A percentile compares a stretch with the other conserved stretches of the same genome.
phyloP scores from a whole-genome alignment of 1,140 invertebrate genomes.

The Mylabris phalerata region DNA sequence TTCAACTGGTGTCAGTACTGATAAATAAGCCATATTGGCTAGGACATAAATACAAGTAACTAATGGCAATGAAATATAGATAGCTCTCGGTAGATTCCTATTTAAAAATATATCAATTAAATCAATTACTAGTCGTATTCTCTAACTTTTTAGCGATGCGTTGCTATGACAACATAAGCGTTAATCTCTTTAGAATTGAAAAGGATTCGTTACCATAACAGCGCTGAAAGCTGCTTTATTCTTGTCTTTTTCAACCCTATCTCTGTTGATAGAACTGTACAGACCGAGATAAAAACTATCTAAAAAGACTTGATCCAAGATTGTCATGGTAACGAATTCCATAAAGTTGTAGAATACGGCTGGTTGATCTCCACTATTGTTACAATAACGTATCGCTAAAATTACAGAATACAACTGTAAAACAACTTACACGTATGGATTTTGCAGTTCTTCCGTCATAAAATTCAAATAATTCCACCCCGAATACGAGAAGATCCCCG shows the following conservation, averaged over 20 bases:
- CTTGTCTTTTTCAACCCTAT: too few relatives aligned
- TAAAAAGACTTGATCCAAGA: too few relatives aligned
- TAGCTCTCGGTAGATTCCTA: constrained; percentile 89
- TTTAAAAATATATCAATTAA: constrained; percentile 31
- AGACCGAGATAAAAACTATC: too few relatives aligned
- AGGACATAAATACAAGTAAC: constrained; percentile 89
- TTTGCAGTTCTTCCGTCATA: constrained; percentile 91
- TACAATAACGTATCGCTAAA: background rate
- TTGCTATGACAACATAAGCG: too few relatives aligned
- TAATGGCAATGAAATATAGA: constrained; percentile 85
- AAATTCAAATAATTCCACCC: constrained; percentile 97
- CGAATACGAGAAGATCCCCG: constrained; percentile 93
- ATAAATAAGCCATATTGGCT: constrained; percentile 89
- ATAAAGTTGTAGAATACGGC: too few relatives aligned
- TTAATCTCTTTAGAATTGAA: too few relatives aligned
- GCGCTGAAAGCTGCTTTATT: too few relatives aligned
- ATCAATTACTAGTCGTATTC: too few relatives aligned
- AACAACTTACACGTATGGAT: constrained; percentile 73
- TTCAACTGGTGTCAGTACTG: constrained; percentile 76
- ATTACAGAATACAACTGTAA: background rate
- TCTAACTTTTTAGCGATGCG: too few relatives aligned
- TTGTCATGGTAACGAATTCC: too few relatives aligned
- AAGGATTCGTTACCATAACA: too few relatives aligned
- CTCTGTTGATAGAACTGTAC: too few relatives aligned
- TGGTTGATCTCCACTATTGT: background rate